A percentile compares a stretch with the other conserved stretches of the same genome.
Conservation (phyloP, 2,113 vertebrate species). For the Scalopus aquaticus region DNA sequence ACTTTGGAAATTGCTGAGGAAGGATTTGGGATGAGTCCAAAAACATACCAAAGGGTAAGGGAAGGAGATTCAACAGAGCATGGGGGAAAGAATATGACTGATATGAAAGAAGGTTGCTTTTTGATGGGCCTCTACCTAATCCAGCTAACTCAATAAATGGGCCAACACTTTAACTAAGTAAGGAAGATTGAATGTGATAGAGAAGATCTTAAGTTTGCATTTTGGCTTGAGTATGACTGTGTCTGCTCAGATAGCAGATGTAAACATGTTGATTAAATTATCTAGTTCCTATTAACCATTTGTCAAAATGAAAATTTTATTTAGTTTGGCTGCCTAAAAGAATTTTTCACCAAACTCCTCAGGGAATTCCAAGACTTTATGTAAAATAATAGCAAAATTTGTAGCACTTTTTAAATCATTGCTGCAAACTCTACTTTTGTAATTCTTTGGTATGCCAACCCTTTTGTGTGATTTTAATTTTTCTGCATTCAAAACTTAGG, state of each 20-base stretch:
- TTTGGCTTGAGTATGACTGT: not conserved
- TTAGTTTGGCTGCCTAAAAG: not conserved
- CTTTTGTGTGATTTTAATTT: not conserved
- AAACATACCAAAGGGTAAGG: not conserved
- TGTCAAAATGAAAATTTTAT: not conserved
- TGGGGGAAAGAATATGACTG: not conserved
- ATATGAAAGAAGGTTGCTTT: conserved; percentile 1
- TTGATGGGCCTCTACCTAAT: not conserved
- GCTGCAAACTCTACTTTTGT: not conserved
- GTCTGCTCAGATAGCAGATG: not conserved
- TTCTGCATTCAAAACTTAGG: not conserved
- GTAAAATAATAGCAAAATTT: not conserved
- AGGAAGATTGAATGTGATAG: not conserved
- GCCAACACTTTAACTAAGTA: not conserved
- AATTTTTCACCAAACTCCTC: not conserved
- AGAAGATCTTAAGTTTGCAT: not conserved
- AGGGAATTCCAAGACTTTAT: not conserved
- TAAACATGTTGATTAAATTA: not conserved
- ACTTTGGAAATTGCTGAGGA: conserved; percentile 24
- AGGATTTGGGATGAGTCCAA: not conserved
- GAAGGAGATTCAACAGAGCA: not conserved
- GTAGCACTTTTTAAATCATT: not conserved
- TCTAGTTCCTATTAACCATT: not conserved
- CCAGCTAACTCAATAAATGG: not conserved
- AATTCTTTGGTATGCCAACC: not conserved